A percentile compares a stretch with the other conserved stretches of the same genome.
Conservation (phyloP, 1,140 invertebrate species). For the Heliothis subflexa region DNA sequence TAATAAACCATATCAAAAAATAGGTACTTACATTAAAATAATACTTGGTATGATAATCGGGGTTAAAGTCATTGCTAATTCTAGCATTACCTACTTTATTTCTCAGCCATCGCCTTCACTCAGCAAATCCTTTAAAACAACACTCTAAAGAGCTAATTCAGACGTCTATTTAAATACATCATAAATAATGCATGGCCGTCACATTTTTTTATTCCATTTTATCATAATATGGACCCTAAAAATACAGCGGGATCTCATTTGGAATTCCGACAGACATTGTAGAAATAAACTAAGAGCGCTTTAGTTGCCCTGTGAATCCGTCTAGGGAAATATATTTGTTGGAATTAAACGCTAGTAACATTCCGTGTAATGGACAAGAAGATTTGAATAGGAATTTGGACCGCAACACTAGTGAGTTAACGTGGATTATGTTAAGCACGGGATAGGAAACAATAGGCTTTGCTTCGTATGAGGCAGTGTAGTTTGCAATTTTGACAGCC, state of each 20-base stretch:
- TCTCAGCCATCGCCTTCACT: too few relatives aligned
- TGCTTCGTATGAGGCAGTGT: background rate
- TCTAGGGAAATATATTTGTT: conserved; percentile 39
- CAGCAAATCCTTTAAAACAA: too few relatives aligned
- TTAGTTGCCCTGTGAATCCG: conserved; percentile 30
- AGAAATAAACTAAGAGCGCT: conserved; percentile 4
- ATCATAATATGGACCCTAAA: background rate
- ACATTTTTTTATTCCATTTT: background rate
- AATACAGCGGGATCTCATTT: background rate
- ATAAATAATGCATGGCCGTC: background rate
- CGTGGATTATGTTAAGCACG: too few relatives aligned
- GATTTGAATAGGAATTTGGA: conserved; percentile 22
- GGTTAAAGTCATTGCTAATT: too few relatives aligned
- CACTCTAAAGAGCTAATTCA: too few relatives aligned
- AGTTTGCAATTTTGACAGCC: too few relatives aligned
- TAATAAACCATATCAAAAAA: too few relatives aligned
- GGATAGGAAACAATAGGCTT: too few relatives aligned
- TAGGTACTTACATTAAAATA: too few relatives aligned
- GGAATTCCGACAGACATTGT: conserved; percentile 3
- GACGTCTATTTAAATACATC: background rate
- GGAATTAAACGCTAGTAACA: conserved; percentile 38
- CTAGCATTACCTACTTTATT: too few relatives aligned
- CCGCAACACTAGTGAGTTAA: background rate
- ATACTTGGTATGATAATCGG: too few relatives aligned
- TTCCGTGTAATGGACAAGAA: background rate